Conservation (phyloP, 2,797 vertebrate species). For the Notolabrus celidotus region DNA sequence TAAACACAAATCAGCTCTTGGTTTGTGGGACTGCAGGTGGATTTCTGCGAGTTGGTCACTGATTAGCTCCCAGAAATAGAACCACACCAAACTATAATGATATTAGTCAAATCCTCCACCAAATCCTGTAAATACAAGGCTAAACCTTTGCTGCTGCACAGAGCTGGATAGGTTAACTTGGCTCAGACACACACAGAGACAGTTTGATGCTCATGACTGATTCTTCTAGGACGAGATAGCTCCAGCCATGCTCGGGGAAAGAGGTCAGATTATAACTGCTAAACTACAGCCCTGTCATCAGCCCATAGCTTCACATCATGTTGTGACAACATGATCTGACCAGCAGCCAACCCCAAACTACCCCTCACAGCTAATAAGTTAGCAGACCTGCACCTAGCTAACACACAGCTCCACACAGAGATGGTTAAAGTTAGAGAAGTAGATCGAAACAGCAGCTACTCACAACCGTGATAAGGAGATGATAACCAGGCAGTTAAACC, state of each 20-base stretch:
- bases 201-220: not conserved
- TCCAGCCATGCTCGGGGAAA: not conserved
- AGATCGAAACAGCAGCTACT: slow-evolving; percentile 43
- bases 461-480: slow-evolving; percentile 49
- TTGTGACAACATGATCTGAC: slow-evolving; percentile 24
- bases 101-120: slow-evolving; percentile 77
- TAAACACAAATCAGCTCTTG: not conserved
- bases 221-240: not conserved
- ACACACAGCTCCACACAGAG: not conserved
- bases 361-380: slow-evolving; percentile 9
- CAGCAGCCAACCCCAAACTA: not conserved
- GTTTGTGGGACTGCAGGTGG: slow-evolving; percentile 18
- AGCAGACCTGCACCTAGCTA: slow-evolving; percentile 26
- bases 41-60: slow-evolving; percentile 32
- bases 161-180: slow-evolving; percentile 10
- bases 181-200: slow-evolving; percentile 9
- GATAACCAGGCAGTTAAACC: slow-evolving; percentile 39
- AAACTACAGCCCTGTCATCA: slow-evolving; percentile 35
- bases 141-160: slow-evolving; percentile 47
- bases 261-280: not conserved
- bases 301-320: slow-evolving; percentile 7
- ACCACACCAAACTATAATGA: slow-evolving; percentile 67
- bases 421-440: not conserved
- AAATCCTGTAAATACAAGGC: slow-evolving; percentile 70
- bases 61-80: slow-evolving; percentile 51